Evolutionary conservation across 2,888 invertebrate genomes (phyloP), one percentile per base, ranked within the genome.

Genomic region (Loripinus fragilis): DNA sequence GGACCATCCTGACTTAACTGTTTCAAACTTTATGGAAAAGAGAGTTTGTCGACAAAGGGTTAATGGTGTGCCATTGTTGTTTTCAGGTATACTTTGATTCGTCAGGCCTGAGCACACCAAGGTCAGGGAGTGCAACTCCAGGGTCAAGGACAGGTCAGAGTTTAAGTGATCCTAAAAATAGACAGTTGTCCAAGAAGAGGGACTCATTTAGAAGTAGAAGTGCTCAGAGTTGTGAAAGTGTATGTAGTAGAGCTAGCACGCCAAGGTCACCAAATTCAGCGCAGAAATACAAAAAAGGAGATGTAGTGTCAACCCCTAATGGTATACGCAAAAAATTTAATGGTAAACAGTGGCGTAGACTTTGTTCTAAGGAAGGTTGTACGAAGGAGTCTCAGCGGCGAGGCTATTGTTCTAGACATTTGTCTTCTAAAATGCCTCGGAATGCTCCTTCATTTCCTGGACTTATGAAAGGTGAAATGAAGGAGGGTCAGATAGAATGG

Each of bases 251-350:
- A 33, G 90, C 92, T 10, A 93, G 93, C 81, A 92, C 93, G 2
- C 93, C 93, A 0, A 84, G 92, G 8, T 92, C 92, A 23, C 92
- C 93, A 0, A 86, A 87, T 25, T 86, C 90, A 25, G 88, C 87
- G 66, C 88, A 88, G 81, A 93, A 93, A 81, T 93, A 93, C 85
- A 92, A 93, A 94, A 99, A 99, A 94, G 99, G 99, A 86, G 99
- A 99, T 94, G 97, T 99, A 75, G 97, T 98, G 45, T 96, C 97
- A 5, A 97, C 97, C 68, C 97, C 98, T 3, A 97, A 97, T 89
- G 99, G 99, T 85, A 98, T 99, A 90, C 95, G 99, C 20, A 99
- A 99, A 95, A 99, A 99, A 95, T 99, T 98, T 94, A 99, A 99
- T 95, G 99, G 99, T 48, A 99, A 99, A 94, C 99, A 99, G 94